phyloP scores from a whole-genome alignment of 2,797 vertebrate species.

The Propithecus deckenii region DNA sequence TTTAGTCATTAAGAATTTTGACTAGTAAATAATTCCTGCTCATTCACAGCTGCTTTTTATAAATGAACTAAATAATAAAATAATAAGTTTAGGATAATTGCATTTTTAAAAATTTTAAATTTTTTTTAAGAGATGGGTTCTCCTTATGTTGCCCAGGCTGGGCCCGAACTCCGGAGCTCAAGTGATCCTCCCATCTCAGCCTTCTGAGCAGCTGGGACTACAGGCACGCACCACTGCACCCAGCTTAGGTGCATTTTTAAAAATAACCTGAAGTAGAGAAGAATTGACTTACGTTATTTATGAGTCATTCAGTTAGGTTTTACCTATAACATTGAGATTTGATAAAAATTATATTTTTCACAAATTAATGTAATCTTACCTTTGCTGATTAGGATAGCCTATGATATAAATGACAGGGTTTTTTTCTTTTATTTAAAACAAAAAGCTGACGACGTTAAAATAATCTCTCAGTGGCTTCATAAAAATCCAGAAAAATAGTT shows the following conservation, averaged over 20 bases:
- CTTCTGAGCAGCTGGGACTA: neutral
- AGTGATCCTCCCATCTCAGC: neutral
- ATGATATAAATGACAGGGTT: neutral
- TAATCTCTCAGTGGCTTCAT: conserved; percentile 51
- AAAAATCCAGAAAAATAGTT: conserved; percentile 48
- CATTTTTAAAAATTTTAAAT: neutral
- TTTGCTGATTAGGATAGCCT: conserved; percentile 36
- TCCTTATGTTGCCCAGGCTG: neutral
- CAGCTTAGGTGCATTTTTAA: neutral
- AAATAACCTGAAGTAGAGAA: conserved; percentile 51
- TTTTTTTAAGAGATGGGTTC: neutral
- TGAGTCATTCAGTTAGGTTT: conserved; percentile 22
- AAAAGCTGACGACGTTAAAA: conserved; percentile 20
- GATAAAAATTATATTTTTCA: neutral
- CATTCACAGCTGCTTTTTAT: neutral
- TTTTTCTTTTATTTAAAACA: neutral
- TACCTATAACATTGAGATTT: neutral
- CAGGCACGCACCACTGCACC: neutral
- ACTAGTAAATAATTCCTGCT: neutral
- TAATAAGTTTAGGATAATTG: neutral
- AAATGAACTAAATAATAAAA: conserved; percentile 24
- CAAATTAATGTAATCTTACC: conserved; percentile 14
- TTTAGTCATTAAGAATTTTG: conserved; percentile 36
- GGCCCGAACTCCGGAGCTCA: neutral
- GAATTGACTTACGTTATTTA: neutral